phyloP scores from a whole-genome alignment of 2,888 invertebrate genomes.

The Pristionchus fissidentatus region DNA sequence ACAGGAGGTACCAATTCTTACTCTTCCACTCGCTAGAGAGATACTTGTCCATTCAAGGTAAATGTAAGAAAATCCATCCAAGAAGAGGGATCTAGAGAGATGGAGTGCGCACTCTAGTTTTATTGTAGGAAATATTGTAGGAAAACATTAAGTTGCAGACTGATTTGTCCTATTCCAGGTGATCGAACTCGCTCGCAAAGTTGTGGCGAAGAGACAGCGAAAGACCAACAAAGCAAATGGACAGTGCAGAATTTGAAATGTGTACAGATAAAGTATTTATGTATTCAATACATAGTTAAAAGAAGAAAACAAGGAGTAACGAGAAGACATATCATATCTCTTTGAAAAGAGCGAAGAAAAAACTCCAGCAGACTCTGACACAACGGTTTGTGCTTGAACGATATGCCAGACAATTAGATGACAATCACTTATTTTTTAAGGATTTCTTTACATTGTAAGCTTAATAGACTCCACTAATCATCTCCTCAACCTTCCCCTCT shows the following conservation, averaged over 20 bases:
- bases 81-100: background rate
- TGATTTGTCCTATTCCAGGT: background rate
- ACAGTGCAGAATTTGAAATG: background rate
- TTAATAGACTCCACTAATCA: too few relatives aligned
- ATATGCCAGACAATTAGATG: too few relatives aligned
- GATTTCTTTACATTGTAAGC: too few relatives aligned
- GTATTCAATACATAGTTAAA: too few relatives aligned
- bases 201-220: background rate
- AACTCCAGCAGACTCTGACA: too few relatives aligned
- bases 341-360: too few relatives aligned
- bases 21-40: background rate
- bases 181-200: background rate
- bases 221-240: conserved; percentile 4
- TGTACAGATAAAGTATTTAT: background rate
- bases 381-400: too few relatives aligned
- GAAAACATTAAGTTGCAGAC: background rate
- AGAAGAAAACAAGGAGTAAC: too few relatives aligned
- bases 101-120: background rate
- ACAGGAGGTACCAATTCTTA: background rate
- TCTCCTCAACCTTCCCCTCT: too few relatives aligned
- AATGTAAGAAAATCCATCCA: background rate
- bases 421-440: too few relatives aligned
- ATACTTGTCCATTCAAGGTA: background rate
- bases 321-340: too few relatives aligned
- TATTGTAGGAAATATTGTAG: background rate